Evolutionary conservation across 2,888 invertebrate genomes (phyloP).

Genomic region (Acronicta alni): DNA sequence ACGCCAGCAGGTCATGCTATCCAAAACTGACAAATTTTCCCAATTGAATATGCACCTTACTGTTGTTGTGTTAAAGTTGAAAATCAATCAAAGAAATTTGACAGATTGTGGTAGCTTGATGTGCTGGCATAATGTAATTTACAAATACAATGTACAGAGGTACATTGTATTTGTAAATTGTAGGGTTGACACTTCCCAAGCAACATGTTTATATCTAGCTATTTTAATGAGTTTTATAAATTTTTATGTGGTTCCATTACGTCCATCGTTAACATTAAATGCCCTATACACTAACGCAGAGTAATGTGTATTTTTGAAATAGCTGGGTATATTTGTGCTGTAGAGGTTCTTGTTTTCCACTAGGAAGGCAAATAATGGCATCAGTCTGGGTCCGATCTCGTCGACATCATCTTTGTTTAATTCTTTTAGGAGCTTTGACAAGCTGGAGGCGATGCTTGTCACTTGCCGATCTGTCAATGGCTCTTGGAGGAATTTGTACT

Average conservation of each 20-base stretch:
- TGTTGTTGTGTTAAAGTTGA: too few species aligned
- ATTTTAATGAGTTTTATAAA: too few species aligned
- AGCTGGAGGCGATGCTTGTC: slow-evolving; percentile 61
- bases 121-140: too few species aligned
- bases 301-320: slow-evolving; percentile 62
- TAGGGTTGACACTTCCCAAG: too few species aligned
- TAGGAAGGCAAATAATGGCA: slow-evolving; percentile 76
- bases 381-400: slow-evolving; percentile 63
- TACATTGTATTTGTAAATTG: too few species aligned
- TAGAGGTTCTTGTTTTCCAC: slow-evolving; percentile 68
- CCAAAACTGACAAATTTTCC: too few species aligned
- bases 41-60: too few species aligned
- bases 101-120: too few species aligned
- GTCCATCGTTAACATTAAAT: slow-evolving; percentile 15
- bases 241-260: slow-evolving; percentile 15
- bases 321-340: slow-evolving; percentile 58
- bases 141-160: too few species aligned
- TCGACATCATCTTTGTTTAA: slow-evolving; percentile 63
- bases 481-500: slow-evolving; percentile 78
- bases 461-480: slow-evolving; percentile 71
- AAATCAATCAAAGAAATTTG: too few species aligned
- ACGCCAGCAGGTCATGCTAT: too few species aligned
- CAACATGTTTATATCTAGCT: too few species aligned
- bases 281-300: slow-evolving; percentile 57
- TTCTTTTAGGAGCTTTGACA: slow-evolving; percentile 63